Conservation (phyloP, 1,140 invertebrate species). For the Heterodera schachtii region DNA sequence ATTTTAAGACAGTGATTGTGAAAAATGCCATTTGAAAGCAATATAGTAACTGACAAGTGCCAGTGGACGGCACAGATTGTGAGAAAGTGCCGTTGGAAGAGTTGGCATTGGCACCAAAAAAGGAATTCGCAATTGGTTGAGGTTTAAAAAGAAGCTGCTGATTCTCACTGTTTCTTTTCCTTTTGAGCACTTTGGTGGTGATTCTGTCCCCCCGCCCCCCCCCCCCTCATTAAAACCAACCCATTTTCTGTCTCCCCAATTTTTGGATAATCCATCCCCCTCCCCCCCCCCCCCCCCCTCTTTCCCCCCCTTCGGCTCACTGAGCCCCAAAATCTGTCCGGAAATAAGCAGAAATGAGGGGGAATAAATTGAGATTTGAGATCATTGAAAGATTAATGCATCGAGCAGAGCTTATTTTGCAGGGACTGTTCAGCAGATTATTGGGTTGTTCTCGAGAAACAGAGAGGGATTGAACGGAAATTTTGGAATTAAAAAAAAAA, state of each 20-base stretch:
- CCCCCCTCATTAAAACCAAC: background rate
- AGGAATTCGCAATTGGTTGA: too few relatives aligned
- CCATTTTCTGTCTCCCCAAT: background rate
- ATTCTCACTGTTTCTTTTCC: background rate
- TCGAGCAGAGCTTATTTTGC: background rate
- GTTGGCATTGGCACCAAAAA: background rate
- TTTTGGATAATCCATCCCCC: background rate
- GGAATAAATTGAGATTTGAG: background rate
- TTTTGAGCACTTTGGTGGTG: background rate
- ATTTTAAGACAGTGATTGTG: too few relatives aligned
- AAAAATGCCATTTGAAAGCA: too few relatives aligned
- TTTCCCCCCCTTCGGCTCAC: background rate
- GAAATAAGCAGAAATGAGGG: conserved; percentile 8
- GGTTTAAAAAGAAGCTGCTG: background rate
- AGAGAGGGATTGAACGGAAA: too few relatives aligned
- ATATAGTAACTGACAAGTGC: too few relatives aligned
- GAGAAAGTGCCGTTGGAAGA: too few relatives aligned
- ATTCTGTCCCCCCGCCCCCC: background rate
- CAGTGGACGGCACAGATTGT: too few relatives aligned
- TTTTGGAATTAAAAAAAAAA: too few relatives aligned
- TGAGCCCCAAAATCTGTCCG: conserved; percentile 6
- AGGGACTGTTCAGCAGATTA: background rate
- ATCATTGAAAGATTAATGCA: background rate
- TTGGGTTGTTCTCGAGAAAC: background rate
- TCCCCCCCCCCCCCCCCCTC: too few relatives aligned